Conservation (phyloP, 2,113 vertebrate species). For the Sorex araneus region DNA sequence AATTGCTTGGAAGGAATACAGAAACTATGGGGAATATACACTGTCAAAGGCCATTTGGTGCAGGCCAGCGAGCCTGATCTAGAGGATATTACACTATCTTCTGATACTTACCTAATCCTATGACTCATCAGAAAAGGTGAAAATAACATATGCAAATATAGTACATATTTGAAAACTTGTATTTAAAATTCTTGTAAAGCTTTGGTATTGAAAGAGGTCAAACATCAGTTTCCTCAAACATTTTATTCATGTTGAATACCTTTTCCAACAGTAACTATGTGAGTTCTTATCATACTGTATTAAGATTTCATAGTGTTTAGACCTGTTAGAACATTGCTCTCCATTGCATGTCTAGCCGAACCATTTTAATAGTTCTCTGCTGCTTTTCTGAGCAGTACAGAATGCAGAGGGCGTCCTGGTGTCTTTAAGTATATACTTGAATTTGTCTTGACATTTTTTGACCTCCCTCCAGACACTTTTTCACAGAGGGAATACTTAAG, state of each 20-base stretch:
- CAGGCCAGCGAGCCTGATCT: neutral
- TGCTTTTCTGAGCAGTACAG: constrained; percentile 43
- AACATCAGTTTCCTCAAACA: constrained; percentile 64
- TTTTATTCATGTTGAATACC: constrained; percentile 70
- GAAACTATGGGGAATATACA: neutral
- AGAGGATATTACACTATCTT: neutral
- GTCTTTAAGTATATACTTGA: constrained; percentile 44
- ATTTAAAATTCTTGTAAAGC: constrained; percentile 53
- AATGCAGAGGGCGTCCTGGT: constrained; percentile 33
- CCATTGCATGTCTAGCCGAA: neutral
- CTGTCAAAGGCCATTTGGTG: neutral
- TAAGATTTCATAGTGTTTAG: constrained; percentile 41
- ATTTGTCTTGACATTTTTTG: constrained; percentile 54
- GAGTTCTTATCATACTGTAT: neutral
- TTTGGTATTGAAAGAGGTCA: constrained; percentile 68
- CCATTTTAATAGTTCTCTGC: neutral
- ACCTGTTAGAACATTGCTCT: constrained; percentile 43
- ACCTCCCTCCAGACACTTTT: constrained; percentile 23
- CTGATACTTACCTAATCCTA: neutral
- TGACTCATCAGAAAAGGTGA: constrained; percentile 51
- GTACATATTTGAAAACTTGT: constrained; percentile 60
- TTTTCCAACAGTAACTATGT: constrained; percentile 62
- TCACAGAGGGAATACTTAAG: constrained; percentile 33
- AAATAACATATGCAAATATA: constrained; percentile 41
- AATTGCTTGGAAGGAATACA: constrained; percentile 42